These are phyloP conservation scores for Toxostoma redivivum DNA, from an alignment of 2,113 vertebrate genomes.

Conservation along the genomic window DNA sequence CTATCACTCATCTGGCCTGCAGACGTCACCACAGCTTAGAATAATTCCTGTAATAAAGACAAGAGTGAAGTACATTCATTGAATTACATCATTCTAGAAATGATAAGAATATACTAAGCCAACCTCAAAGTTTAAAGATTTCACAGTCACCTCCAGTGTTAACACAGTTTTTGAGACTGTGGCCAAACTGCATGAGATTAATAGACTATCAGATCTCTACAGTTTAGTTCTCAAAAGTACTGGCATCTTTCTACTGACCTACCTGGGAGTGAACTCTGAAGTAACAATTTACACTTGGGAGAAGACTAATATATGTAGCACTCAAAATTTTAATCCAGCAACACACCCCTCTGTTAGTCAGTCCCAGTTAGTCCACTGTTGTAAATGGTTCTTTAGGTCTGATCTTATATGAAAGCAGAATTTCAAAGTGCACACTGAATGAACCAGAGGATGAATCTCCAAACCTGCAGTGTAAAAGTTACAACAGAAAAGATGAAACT, in stretches of 20 bases:
- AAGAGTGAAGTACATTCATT: not conserved
- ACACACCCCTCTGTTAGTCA: not conserved
- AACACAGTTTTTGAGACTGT: not conserved
- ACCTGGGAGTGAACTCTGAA: not conserved
- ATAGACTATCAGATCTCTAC: not conserved
- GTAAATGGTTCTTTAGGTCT: not conserved
- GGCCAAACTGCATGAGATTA: not conserved
- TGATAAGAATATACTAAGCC: not conserved
- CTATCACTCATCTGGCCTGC: not conserved
- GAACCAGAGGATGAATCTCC: not conserved
- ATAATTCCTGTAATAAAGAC: not conserved
- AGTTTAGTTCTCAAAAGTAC: not conserved
- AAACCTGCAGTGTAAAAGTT: not conserved
- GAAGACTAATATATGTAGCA: not conserved
- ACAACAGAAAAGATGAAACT: not conserved
- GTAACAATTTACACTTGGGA: not conserved
- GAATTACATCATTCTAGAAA: not conserved
- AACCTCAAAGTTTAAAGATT: not conserved
- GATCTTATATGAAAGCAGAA: not conserved
- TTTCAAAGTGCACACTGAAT: not conserved
- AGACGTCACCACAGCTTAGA: not conserved
- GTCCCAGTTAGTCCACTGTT: not conserved
- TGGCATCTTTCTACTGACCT: not conserved
- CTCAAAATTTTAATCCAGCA: not conserved
- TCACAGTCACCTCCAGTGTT: not conserved